Base-by-base conservation (phyloP, 2,797 vertebrate genomes). In the Heterohyrax brucei region DNA sequence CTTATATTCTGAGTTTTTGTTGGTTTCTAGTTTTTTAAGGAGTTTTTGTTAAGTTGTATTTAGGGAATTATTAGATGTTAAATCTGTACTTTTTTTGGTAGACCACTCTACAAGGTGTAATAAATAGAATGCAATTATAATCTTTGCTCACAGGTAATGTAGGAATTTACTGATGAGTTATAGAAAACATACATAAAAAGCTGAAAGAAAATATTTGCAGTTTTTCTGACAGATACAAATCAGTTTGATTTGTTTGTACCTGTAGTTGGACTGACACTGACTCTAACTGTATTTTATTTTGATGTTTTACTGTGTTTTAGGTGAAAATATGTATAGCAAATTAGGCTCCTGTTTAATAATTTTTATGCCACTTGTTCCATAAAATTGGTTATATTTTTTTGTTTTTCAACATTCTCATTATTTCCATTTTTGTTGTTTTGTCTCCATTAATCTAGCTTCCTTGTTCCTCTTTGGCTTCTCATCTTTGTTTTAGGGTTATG, bases 11-110 rank as follows among this genome's bases (percentile, higher is more conserved):
- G n/a, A 72, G 13, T 96, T 10, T 30, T 39, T 88, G 8, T 44
- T 56, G 14, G n/a, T n/a, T 68, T 92, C 24, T 87, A 4, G 53
- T 72, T 66, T 83, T 88, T 86, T 8, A 78, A n/a, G 56, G 19
- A 39, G n/a, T 72, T 73, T 59, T 93, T 39, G 39, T 39, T 59
- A 64, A 70, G 3, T 87, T 76, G 50, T 93, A 72, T 77, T 86
- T 62, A 82, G 56, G 87, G 76, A 89, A 44, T 66, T 86, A 24
- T 91, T 89, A 86, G 28, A 62, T 81, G 53, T 84, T n/a, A 84
- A 30, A 48, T 81, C 50, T 80, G 14, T 50, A 79, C 1, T 6
- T 56, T 62, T 83, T 70, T 93, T 83, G 64, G 2, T 22, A 46
- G 10, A 77, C 13, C 1, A 22, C 9, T 79, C 13, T 62, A 16